Base-by-base conservation (phyloP, 2,113 vertebrate genomes). In the Benitochromis conjunctus region DNA sequence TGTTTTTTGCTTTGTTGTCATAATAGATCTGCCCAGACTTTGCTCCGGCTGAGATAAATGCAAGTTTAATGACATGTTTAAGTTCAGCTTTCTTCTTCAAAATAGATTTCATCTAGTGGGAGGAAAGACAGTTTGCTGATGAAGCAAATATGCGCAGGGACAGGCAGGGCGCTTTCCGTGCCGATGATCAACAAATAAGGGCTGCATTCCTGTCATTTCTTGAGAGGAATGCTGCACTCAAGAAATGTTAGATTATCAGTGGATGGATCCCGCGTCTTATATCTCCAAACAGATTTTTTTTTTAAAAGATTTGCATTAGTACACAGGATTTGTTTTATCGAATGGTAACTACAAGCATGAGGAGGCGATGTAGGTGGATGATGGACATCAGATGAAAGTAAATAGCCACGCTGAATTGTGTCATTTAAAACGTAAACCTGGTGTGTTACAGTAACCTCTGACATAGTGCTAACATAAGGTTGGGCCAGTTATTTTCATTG, bases 51-150 rank as follows among this genome's bases (percentile, higher is more conserved):
- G 79, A 53, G 83, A 91, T 89, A 90, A 91, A 91, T 83, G 88
- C 29, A 53, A 78, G 90, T 91, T 92, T 9, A 19, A 83, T 79
- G 88, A 83, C 89, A 89, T 79, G 53, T 88, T 84, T 86, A 76
- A 87, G 66, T 83, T 29, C 48, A n/a, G 10, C 34, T 79, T 77
- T 56, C 54, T 8, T 9, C 43, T 88, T 88, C 31, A 86, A 85
- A 77, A 87, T 84, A 48, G 26, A 79, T 66, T 57, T 85, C 7
- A 82, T 53, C 46, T 11, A 16, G 51, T 58, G 60, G 77, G 41
- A 81, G 83, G 78, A 80, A 76, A 86, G 64, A 80, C 66, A 66
- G 38, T 89, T 81, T 91, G 90, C 92, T 93, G 93, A 94, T 82
- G 51, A 76, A 48, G 91, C 89, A 89, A 77, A 94, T 88, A 56